Evolutionary conservation across 2,888 invertebrate species (phyloP), one percentile per base, ranked within the genome.

Genomic region (Catonia carolina): DNA sequence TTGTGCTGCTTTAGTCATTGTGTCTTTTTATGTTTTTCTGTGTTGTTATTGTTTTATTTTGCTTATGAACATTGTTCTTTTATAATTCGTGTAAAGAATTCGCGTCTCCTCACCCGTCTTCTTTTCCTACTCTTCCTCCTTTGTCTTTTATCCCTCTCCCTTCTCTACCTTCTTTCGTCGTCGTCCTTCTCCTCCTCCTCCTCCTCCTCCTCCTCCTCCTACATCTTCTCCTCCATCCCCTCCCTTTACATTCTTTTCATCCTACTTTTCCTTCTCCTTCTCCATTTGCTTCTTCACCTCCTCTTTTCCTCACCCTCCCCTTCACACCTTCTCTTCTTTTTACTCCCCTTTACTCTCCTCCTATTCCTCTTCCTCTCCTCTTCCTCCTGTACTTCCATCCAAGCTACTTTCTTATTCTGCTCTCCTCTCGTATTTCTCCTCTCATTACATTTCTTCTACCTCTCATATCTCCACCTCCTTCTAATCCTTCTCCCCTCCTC

Each of bases 81-180:
- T 27, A 5, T 20, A 6, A 23, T 47, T 15, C 22, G 5, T 18
- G 14, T 47, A 17, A 7, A 4, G 5, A 2, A 2, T 47, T 18
- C 14, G 17, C 47, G 17, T 47, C 47, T 47, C 22, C 47, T 47
- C 22, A 17, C 22, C 22, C 20, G 17, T 27, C 47, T 47, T 27
- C 47, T 47, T 47, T 22, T 47, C 20, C 14, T 47, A 7, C 20
- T 35, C 35, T n/a, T 35, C 35, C 35, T 35, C 35, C 35, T 35
- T n/a, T n/a, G 8, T n/a, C n/a, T 35, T n/a, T n/a, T 35, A 8
- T 35, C n/a, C 35, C n/a, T n/a, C 35, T 35, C 35, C 35, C n/a
- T n/a, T n/a, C n/a, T n/a, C 35, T 35, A 10, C 35, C n/a, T n/a
- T n/a, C n/a, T n/a, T n/a, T 35, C 35, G 10, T 35, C n/a, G 10